Evolutionary conservation across 2,888 invertebrate species (phyloP), one percentile per base, ranked within the genome.

Genomic region (Melanotus villosus): DNA sequence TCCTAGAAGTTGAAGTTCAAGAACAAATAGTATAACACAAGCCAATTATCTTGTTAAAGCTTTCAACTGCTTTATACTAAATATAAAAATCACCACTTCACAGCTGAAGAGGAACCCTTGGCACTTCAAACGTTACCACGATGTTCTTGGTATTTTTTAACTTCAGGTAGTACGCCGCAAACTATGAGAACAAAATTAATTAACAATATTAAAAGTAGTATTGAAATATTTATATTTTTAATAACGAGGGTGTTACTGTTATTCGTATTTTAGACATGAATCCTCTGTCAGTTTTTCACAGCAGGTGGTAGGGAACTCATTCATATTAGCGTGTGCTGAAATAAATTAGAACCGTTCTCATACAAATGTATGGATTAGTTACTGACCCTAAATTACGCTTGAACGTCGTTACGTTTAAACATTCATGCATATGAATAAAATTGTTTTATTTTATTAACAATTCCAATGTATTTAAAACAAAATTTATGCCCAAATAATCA

Each of bases 341-440:
- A 57, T 65, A 65, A 63, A 65, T 65, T 36, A 65, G 65, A 45
- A 34, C 57, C 19, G 65, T 65, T 65, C 65, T 41, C 65, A 65
- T 45, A 21, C 36, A 14, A 19, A 7, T n/a, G 19, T 36, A 19
- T 41, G 57, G 16, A 43, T 41, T 56, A 38, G 52, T 52, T 52
- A 52, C 30, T 30, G 52, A 52, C 30, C 45, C 14, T 4, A 16
- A 5, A 41, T n/a, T 34, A 12, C n/a, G n/a, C n/a, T n/a, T n/a
- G n/a, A n/a, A n/a, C n/a, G n/a, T n/a, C n/a, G n/a, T n/a, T n/a
- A n/a, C n/a, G n/a, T n/a, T n/a, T n/a, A n/a, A n/a, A n/a, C n/a
- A n/a, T n/a, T n/a, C n/a, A n/a, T n/a, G n/a, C n/a, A n/a, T n/a
- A n/a, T n/a, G n/a, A n/a, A n/a, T n/a, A n/a, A n/a, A n/a, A n/a